phyloP scores from a whole-genome alignment of 2,797 vertebrate species.

The Falco novaeseelandiae region DNA sequence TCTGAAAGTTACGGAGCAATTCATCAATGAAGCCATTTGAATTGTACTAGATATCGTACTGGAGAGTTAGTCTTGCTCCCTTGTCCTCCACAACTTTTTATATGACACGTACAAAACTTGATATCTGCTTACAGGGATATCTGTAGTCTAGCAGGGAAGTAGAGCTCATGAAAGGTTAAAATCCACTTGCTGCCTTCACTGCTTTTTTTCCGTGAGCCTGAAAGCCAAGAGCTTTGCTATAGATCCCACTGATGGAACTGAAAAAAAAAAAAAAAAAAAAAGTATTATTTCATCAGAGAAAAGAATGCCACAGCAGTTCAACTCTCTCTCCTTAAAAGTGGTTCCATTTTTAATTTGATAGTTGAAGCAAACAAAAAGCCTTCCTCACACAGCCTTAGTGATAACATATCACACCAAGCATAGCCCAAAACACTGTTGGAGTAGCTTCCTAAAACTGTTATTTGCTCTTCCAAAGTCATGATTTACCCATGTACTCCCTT shows the following conservation, averaged over 20 bases:
- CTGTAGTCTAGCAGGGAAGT: not conserved
- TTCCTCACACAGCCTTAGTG: not conserved
- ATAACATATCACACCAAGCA: not conserved
- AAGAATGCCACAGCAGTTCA: not conserved
- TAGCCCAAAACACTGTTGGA: not conserved
- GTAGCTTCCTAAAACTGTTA: not conserved
- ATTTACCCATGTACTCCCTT: not conserved
- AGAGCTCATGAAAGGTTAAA: not conserved
- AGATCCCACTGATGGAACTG: not conserved
- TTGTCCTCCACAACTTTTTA: accelerated
- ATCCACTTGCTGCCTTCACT: not conserved
- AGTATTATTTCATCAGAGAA: not conserved
- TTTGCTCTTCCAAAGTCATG: not conserved
- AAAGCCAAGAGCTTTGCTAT: not conserved
- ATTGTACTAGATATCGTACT: not conserved
- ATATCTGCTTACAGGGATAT: not conserved
- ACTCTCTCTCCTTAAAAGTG: not conserved
- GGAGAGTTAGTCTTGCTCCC: not conserved
- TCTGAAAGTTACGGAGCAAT: not conserved
- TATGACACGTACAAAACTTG: accelerated
- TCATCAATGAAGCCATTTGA: not conserved
- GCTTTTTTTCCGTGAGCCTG: not conserved
- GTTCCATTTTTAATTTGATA: not conserved
- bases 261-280: not conserved
- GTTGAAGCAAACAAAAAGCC: not conserved